Evolutionary conservation across 2,888 invertebrate genomes (phyloP), one percentile per base, ranked within the genome.

Genomic region (Apeira syringaria): DNA sequence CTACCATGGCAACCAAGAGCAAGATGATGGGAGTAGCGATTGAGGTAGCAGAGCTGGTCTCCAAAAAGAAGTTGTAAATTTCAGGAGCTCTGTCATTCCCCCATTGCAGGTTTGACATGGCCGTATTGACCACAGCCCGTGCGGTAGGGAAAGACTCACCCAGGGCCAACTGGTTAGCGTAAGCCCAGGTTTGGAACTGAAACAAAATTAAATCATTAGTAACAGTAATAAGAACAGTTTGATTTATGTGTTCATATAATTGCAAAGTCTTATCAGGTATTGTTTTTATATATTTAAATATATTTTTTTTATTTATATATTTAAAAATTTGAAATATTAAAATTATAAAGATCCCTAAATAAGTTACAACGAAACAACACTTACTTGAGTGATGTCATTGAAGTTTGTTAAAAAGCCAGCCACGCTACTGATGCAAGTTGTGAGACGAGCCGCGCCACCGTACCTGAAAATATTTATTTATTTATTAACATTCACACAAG

Each of bases 181-280:
- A 84, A 1, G 74, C 49, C 86, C 86, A 89, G 0, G 40, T 10
- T 63, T 84, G 84, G 76, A 86, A 84, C 89, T 89, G 71, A 4
- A 56, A 46, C 0, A 35, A 29, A 5, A 13, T 6, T 12, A 2
- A 3, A n/a, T n/a, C n/a, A n/a, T n/a, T n/a, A n/a, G n/a, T n/a
- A n/a, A n/a, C n/a, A n/a, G n/a, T n/a, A n/a, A n/a, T n/a, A n/a
- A n/a, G n/a, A n/a, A n/a, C n/a, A n/a, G n/a, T n/a, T n/a, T n/a
- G n/a, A n/a, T n/a, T n/a, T n/a, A n/a, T n/a, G n/a, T n/a, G n/a
- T n/a, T n/a, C n/a, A n/a, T n/a, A n/a, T n/a, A n/a, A n/a, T n/a
- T n/a, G n/a, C n/a, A n/a, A n/a, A n/a, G n/a, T n/a, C n/a, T n/a
- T n/a, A n/a, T n/a, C n/a, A n/a, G n/a, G n/a, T n/a, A n/a, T n/a